Evolutionary conservation across 2,113 vertebrate genomes (phyloP), one percentile per base, ranked within the genome.

Genomic region (Zosterops japonicus): DNA sequence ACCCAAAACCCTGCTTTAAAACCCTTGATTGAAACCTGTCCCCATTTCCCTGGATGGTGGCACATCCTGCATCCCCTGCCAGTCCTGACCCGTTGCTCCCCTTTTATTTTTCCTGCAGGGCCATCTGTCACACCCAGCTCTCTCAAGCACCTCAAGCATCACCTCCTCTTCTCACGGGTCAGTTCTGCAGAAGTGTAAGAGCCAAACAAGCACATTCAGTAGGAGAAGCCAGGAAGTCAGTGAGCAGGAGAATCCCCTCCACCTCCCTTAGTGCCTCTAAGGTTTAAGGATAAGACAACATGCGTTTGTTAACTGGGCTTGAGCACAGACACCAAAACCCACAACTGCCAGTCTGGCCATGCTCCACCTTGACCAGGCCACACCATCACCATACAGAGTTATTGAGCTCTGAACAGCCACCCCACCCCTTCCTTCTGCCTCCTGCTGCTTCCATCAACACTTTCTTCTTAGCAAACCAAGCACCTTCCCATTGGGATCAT

Each of bases 351-450:
- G 23, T 5, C 44, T 69, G 60, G 22, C 19, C 25, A 2, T 12
- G 29, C 24, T 22, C 10, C 27, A 12, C 33, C 50, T 9, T 47
- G 22, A 27, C 11, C 64, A 22, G 14, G 15, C 14, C 68, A 36
- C 7, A 2, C 15, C 47, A 13, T 1, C 27, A 8, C 27, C 11
- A 0, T 1, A 5, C 8, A 36, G 46, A 23, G 25, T 20, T 46
- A 25, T 6, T 22, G 28, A 36, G 36, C 61, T 27, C 39, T 27
- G 35, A 55, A 8, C 4, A 46, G 11, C 4, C 50, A 33, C 24
- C 31, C 22, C 80, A 39, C 1, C 17, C 65, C 18, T 24, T 65
- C 81, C 59, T 46, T 31, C 72, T 55, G 28, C 59, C 44, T 47
- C n/a, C 70, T 46, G 21, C 41, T 41, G 15, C 44, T 82, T 41